These are phyloP conservation scores for Oscheius myriophilus DNA, from an alignment of 2,888 invertebrate species.

Conservation along the genomic window DNA sequence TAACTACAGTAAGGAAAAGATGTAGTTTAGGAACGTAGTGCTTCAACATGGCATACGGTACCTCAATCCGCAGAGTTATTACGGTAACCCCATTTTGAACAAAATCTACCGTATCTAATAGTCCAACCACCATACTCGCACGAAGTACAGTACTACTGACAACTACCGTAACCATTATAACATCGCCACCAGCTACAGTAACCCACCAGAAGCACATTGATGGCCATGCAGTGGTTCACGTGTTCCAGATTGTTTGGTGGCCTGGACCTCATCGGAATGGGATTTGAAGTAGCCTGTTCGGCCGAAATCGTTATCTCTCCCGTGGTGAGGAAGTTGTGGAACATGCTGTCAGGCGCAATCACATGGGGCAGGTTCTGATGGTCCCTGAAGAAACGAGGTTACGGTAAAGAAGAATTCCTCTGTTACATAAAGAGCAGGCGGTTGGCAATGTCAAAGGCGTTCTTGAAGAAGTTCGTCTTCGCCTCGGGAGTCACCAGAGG, in stretches of 20 bases:
- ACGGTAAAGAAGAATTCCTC: background rate
- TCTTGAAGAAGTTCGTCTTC: conserved; percentile 61
- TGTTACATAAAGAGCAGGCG: conserved; percentile 60
- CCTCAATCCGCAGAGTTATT: too few relatives aligned
- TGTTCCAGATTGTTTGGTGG: conserved; percentile 37
- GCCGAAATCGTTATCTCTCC: conserved; percentile 37
- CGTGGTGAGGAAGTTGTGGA: conserved; percentile 34
- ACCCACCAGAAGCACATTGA: conserved; percentile 56
- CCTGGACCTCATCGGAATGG: conserved; percentile 44
- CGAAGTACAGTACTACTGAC: too few relatives aligned
- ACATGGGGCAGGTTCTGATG: conserved; percentile 42
- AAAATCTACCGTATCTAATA: too few relatives aligned
- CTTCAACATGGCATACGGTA: too few relatives aligned
- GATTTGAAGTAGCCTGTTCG: conserved; percentile 37
- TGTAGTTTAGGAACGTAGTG: too few relatives aligned
- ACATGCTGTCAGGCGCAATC: conserved; percentile 30
- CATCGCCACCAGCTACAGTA: background rate
- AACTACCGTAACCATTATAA: too few relatives aligned
- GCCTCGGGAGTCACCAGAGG: conserved; percentile 39
- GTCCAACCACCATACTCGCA: too few relatives aligned
- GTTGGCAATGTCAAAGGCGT: conserved; percentile 62
- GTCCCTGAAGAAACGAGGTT: conserved; percentile 37
- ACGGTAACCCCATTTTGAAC: too few relatives aligned
- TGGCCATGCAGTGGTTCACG: conserved; percentile 57
- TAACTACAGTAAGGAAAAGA: too few relatives aligned